These are phyloP conservation scores for Cyprinodon variegatus DNA, from an alignment of 2,113 vertebrate genomes.

Conservation along the genomic window DNA sequence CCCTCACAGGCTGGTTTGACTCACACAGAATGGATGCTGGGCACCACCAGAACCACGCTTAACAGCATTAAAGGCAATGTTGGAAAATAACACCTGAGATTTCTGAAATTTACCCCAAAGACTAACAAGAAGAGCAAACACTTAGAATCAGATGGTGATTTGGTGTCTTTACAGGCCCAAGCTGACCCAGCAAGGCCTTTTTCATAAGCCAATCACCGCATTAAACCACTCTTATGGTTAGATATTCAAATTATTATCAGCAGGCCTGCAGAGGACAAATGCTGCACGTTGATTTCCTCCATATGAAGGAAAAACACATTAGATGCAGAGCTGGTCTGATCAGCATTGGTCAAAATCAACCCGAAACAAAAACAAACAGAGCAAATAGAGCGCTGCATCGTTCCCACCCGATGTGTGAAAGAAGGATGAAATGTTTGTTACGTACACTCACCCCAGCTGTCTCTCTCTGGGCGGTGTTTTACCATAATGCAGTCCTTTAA, in stretches of 20 bases:
- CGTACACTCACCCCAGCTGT: conserved; percentile 92
- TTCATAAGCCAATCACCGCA: background rate
- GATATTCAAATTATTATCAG: background rate
- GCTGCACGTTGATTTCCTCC: background rate
- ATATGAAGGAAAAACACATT: background rate
- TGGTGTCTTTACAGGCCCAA: conserved; percentile 21
- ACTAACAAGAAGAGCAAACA: conserved; percentile 30
- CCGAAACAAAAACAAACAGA: conserved; percentile 20
- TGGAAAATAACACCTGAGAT: conserved; percentile 2
- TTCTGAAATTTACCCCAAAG: conserved; percentile 45
- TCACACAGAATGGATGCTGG: conserved; percentile 16
- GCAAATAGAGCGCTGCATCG: conserved; percentile 37
- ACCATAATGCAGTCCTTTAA: conserved; percentile 77
- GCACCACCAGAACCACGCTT: background rate
- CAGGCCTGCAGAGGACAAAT: background rate
- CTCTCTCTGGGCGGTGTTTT: conserved; percentile 86
- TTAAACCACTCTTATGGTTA: background rate
- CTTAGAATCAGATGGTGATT: conserved; percentile 24
- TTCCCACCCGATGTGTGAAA: conserved; percentile 47
- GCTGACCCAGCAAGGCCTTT: background rate
- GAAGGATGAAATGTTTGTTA: conserved; percentile 40
- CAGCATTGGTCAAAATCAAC: background rate
- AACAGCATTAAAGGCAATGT: conserved; percentile 19
- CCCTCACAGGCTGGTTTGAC: conserved; percentile 10
- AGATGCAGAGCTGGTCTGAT: background rate